Percentiles rank a stretch among this genome's conserved stretches.
Evolutionary conservation across 2,797 vertebrate genomes (phyloP).

Genomic region (Ptychobarbus kaznakovi): DNA sequence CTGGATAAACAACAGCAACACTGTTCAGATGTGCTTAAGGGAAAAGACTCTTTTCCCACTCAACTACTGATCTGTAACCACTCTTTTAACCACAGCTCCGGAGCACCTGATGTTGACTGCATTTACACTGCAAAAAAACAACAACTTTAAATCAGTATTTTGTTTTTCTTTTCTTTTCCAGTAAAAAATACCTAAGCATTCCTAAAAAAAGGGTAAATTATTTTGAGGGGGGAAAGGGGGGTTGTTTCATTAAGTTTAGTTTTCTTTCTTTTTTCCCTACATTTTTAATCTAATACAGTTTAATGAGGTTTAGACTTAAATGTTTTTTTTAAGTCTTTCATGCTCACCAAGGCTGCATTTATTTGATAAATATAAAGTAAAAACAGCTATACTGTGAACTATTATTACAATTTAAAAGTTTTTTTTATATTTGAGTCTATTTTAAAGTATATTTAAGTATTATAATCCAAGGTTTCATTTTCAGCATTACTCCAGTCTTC

Average conservation of each 20-base stretch:
- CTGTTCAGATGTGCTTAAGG: constrained; percentile 31
- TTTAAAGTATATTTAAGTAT: not conserved
- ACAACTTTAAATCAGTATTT: not conserved
- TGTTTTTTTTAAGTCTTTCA: not conserved
- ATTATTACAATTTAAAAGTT: no score
- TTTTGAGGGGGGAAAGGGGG: not conserved
- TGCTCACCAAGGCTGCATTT: not conserved
- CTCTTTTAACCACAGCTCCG: constrained; percentile 3
- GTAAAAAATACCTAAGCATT: not conserved
- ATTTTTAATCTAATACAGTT: not conserved
- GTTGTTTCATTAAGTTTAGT: not conserved
- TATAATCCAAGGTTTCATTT: not conserved
- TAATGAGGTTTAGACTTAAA: not conserved
- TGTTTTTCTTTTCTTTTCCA: not conserved
- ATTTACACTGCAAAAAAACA: not conserved
- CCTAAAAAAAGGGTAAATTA: not conserved
- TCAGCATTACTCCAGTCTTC: not conserved
- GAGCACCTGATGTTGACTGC: constrained; percentile 18
- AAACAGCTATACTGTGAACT: not conserved
- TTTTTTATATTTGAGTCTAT: not conserved
- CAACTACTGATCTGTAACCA: constrained; percentile 16
- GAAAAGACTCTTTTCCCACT: constrained; percentile 27
- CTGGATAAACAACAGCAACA: constrained; percentile 44
- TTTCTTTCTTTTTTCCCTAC: not conserved
- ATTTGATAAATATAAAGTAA: not conserved